Base-by-base conservation (phyloP, 2,113 vertebrate genomes). In the Pseudonaja textilis region DNA sequence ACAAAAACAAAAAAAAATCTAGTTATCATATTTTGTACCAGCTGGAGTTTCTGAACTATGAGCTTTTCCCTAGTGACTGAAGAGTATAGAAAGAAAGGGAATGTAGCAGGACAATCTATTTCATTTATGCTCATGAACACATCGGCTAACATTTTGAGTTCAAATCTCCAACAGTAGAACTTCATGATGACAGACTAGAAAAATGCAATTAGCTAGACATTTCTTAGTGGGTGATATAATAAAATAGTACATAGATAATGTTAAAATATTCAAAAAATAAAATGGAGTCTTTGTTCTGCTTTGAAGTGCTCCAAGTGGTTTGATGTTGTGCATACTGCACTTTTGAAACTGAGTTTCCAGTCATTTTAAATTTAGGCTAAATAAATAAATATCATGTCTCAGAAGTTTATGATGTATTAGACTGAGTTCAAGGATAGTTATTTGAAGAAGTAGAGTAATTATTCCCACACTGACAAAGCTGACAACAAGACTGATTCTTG, bases 371-470 rank as follows among this genome's bases (percentile, higher is more conserved):
- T 89, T 55, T 86, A 90, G 26, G 39, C 59, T 50, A 92, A 85
- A 85, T 92, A 92, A 74, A 92, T 87, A 92, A 89, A 93, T 93
- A 93, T 86, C 74, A 50, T 9, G 3, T 90, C 74, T 29, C 0
- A n/a, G 25, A 45, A 3, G 3, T 92, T 94, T 64, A 0, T 93
- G 22, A 50, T 61, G 4, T 11, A 0, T 2, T 91, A 54, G 8
- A 94, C 95, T 95, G 5, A 86, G 29, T 93, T 94, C 92, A 94
- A 92, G 91, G 59, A 3, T 95, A 90, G 1, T 64, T 93, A 93
- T 93, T 52, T 90, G 93, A 93, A 95, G 92, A 52, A 90, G 1
- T 47, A 74, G 47, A 94, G 85, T 85, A 95, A 93, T 96, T 95
- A 94, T 94, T 96, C 11, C 64, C 91, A 92, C 88, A 85, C 39